phyloP scores from a whole-genome alignment of 1,140 invertebrate species.

The Listronotus oregonensis region DNA sequence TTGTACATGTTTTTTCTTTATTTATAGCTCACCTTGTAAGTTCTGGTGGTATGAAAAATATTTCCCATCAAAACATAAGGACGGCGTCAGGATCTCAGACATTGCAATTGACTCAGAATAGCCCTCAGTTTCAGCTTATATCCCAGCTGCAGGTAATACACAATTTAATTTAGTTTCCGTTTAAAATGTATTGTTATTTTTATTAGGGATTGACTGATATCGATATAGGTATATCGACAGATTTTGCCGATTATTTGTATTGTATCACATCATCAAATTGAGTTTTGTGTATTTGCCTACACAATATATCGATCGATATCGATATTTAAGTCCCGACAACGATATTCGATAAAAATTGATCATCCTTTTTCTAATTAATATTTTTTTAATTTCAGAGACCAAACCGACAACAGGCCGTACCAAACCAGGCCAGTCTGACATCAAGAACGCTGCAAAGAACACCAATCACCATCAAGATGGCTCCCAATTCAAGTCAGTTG shows the following conservation, averaged over 20 bases:
- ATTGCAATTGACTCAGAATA: conserved; percentile 52
- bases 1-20: background rate
- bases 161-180: background rate
- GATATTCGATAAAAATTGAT: no score
- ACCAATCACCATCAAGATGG: conserved; percentile 64
- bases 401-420: conserved; percentile 59
- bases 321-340: no score
- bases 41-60: conserved; percentile 63
- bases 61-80: conserved; percentile 66
- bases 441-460: conserved; percentile 61
- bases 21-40: conserved; percentile 67
- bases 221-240: no score
- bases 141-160: conserved; percentile 58
- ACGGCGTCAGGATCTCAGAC: conserved; percentile 36
- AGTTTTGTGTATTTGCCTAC: no score
- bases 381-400: conserved; percentile 51
- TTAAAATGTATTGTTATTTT: no score
- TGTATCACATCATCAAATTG: no score
- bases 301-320: no score
- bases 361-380: conserved; percentile 1
- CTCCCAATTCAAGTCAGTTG: conserved; percentile 65
- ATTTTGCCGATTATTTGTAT: no score
- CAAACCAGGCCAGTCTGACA: conserved; percentile 56
- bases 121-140: conserved; percentile 63
- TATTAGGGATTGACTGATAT: no score